Base-by-base conservation (phyloP, 2,888 invertebrate genomes). In the Acleris laterana region DNA sequence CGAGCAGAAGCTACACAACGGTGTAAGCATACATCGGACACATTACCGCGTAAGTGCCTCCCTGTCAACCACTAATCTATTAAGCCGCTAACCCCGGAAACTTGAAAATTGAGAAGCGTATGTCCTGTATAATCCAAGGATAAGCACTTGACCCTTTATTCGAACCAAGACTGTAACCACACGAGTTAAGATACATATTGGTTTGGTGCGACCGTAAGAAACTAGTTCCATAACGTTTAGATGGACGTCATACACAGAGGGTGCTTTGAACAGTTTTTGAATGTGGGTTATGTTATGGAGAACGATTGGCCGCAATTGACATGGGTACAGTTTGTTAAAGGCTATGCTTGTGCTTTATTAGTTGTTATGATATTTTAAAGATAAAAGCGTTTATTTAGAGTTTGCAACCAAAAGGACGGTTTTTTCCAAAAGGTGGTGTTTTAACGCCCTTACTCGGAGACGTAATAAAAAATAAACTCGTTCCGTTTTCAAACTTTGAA, bases 41-140 rank as follows among this genome's bases (percentile, higher is more conserved):
- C 32, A 62, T 56, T 49, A 55, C 17, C 11, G 44, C n/a, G 42
- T 49, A 56, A 50, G 32, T 17, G 44, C 50, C 50, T 56, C 50
- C 57, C 57, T 56, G 56, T 57, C 63, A 51, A 63, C 57, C 57
- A n/a, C 56, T 63, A 57, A 63, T 63, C 50, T 63, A 63, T 57
- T 63, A 63, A 62, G 42, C 57, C 50, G 25, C 44, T 50, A 51
- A 50, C 17, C 28, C 57, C 50, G 50, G 62, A 63, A 63, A 63
- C 57, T 57, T 50, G 42, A 50, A 51, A 57, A 46, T 63, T 52
- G 61, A 51, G 63, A 46, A 42, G 48, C 49, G 22, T 55, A 49
- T 56, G 42, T 42, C 55, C 55, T 55, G 38, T 62, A 62, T 55
- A 48, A 55, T 55, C 48, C n/a, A 32, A 46, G 20, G 22, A 7